Conservation (phyloP, 2,797 vertebrate genomes). For the Dipus sagitta region DNA sequence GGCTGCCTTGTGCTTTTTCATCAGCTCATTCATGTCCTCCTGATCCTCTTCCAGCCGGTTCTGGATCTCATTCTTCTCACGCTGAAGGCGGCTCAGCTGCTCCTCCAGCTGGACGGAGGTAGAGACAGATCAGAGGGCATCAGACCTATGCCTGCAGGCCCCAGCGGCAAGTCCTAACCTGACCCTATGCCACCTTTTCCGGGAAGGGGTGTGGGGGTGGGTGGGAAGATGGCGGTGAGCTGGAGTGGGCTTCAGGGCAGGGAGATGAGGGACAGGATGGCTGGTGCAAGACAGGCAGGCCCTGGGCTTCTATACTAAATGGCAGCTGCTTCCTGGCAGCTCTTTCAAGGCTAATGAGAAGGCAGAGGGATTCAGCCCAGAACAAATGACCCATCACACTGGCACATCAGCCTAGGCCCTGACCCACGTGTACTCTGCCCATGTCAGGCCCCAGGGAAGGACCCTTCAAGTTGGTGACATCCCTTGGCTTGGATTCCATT, state of each 20-base stretch:
- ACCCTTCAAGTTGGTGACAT: neutral
- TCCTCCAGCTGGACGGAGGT: constrained; percentile 93
- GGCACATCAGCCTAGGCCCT: neutral
- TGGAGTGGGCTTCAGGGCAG: neutral
- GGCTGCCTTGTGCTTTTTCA: constrained; percentile 98
- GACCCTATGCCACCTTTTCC: neutral
- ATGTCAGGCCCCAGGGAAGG: constrained; percentile 6
- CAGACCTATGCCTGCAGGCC: neutral
- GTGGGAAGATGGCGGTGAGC: neutral
- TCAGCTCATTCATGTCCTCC: constrained; percentile 98
- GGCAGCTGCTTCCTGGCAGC: constrained; percentile 65
- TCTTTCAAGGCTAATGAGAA: constrained; percentile 71
- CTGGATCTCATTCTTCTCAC: constrained; percentile 97
- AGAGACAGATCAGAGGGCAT: constrained; percentile 45
- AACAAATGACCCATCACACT: constrained; percentile 50
- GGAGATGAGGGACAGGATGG: neutral
- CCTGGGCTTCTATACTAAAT: constrained; percentile 37
- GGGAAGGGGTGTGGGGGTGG: neutral
- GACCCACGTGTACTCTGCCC: neutral
- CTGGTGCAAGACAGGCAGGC: neutral
- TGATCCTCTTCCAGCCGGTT: constrained; percentile 97
- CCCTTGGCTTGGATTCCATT: neutral
- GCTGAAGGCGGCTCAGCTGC: constrained; percentile 96
- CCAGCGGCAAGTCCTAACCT: neutral
- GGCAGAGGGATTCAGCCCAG: constrained; percentile 55